Percentiles rank a stretch among this genome's conserved stretches.
phyloP scores from a whole-genome alignment of 2,113 vertebrate species.

The Chamaea fasciata region DNA sequence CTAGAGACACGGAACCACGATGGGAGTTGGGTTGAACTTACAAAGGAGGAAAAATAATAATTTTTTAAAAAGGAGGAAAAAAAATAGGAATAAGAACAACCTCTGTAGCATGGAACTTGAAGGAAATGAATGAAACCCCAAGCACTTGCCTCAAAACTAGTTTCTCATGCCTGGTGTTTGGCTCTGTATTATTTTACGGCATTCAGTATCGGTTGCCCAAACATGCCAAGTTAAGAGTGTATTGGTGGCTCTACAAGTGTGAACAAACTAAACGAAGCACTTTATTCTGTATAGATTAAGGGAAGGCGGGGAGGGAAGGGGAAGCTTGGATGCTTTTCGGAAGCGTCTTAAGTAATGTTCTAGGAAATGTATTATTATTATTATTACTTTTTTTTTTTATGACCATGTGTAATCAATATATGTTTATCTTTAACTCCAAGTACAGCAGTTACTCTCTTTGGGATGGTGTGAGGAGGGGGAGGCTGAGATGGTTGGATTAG shows the following conservation, averaged over 20 bases:
- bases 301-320: conserved; percentile 34
- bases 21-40: neutral
- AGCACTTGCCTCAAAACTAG: conserved; percentile 33
- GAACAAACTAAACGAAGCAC: conserved; percentile 79
- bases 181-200: neutral
- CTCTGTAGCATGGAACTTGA: conserved; percentile 30
- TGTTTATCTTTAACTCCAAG: conserved; percentile 57
- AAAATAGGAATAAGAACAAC: neutral
- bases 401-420: conserved; percentile 62
- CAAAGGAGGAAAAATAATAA: neutral
- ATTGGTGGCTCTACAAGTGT: conserved; percentile 59
- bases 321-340: conserved; percentile 47
- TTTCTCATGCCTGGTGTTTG: conserved; percentile 23
- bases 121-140: neutral
- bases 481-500: neutral
- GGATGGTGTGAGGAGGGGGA: conserved; percentile 18
- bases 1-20: neutral
- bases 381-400: conserved; percentile 34
- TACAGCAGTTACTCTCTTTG: conserved; percentile 61
- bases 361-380: conserved; percentile 51
- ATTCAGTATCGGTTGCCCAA: conserved; percentile 19
- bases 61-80: neutral
- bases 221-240: conserved; percentile 36
- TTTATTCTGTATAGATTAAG: conserved; percentile 78
- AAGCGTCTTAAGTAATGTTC: conserved; percentile 18